These are phyloP conservation scores for Geococcyx californianus DNA, from an alignment of 2,113 vertebrate species.

Conservation along the genomic window DNA sequence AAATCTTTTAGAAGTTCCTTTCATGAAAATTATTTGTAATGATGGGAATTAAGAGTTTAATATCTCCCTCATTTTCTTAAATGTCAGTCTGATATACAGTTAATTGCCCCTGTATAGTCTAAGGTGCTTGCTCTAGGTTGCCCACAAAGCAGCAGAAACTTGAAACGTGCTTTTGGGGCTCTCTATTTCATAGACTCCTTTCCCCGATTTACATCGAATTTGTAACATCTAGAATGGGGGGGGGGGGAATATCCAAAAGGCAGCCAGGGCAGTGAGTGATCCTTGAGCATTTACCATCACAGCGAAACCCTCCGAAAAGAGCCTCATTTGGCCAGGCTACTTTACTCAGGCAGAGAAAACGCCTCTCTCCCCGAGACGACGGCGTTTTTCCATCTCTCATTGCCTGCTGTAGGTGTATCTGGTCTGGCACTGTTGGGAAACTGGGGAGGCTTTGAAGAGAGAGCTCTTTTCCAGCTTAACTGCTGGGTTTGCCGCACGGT, in stretches of 20 bases:
- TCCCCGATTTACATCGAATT: neutral
- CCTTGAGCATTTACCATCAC: neutral
- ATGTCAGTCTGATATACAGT: conserved; percentile 11
- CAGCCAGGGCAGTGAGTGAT: neutral
- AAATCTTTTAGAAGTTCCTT: conserved; percentile 40
- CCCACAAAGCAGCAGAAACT: neutral
- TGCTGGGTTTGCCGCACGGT: neutral
- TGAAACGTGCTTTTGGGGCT: neutral
- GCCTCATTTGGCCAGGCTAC: neutral
- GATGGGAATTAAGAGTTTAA: conserved; percentile 56
- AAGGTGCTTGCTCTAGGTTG: neutral
- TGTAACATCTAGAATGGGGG: too few relatives aligned
- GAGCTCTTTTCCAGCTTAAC: neutral
- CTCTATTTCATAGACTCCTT: neutral
- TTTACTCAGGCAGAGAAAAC: neutral
- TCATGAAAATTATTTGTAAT: conserved; percentile 57
- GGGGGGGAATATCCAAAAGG: neutral
- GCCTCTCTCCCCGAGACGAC: neutral
- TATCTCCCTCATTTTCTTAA: conserved; percentile 36
- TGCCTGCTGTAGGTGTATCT: neutral
- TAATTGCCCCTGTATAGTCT: conserved; percentile 55
- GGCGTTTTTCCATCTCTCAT: neutral
- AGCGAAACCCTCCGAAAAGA: neutral
- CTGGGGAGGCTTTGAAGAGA: neutral
- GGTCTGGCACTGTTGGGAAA: neutral